A percentile compares a stretch with the other conserved stretches of the same genome.
Evolutionary conservation across 2,888 invertebrate species (phyloP).

Genomic region (Drymonia ruficornis): DNA sequence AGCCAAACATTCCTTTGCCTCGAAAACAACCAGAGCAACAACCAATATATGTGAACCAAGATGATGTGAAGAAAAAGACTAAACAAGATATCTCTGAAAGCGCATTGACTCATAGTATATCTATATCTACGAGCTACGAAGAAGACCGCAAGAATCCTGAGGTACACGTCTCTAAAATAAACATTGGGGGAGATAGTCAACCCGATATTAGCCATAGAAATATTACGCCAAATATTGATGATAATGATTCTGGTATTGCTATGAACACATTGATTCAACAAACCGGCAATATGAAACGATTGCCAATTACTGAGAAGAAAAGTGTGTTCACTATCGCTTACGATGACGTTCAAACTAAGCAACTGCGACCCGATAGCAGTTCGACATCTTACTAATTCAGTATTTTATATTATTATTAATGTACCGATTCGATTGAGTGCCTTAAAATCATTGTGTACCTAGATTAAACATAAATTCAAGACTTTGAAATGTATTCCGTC

Average conservation of each 20-base stretch:
- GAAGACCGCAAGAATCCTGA: slow-evolving; percentile 71
- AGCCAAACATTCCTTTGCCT: slow-evolving; percentile 75
- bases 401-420: slow-evolving; percentile 26
- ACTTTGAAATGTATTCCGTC: slow-evolving; percentile 46
- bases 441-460: slow-evolving; percentile 53
- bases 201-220: slow-evolving; percentile 53
- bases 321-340: slow-evolving; percentile 97
- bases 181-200: slow-evolving; percentile 69
- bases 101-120: slow-evolving; percentile 74
- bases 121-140: slow-evolving; percentile 75
- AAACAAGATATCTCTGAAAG: slow-evolving; percentile 69
- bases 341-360: slow-evolving; percentile 94
- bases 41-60: slow-evolving; percentile 80
- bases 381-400: slow-evolving; percentile 86
- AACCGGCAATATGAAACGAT: slow-evolving; percentile 84
- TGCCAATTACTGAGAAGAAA: slow-evolving; percentile 93
- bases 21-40: slow-evolving; percentile 68
- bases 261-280: slow-evolving; percentile 86
- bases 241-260: slow-evolving; percentile 92
- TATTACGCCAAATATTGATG: slow-evolving; percentile 77
- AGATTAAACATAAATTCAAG: slow-evolving; percentile 33
- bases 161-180: slow-evolving; percentile 84
- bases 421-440: slow-evolving; percentile 55
- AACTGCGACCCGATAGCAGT: slow-evolving; percentile 91
- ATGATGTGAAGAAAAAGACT: slow-evolving; percentile 63